These are phyloP conservation scores for Epizoanthus fatuus DNA, from an alignment of 92 coral and sea anemone species.

Conservation along the genomic window DNA sequence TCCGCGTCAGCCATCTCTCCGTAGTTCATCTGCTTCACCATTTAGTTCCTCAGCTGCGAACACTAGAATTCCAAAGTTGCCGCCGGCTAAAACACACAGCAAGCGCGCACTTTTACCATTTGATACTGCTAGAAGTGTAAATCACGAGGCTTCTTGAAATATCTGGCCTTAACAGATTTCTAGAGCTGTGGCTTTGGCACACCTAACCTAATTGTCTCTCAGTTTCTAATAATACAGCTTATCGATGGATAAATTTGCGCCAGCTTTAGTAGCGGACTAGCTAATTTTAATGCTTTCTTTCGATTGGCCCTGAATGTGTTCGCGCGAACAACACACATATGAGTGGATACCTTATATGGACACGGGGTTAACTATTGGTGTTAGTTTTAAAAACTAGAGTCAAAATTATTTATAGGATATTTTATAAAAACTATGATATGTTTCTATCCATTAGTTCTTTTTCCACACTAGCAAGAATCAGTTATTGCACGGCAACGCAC, in stretches of 20 bases:
- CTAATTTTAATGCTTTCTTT: conserved; percentile 5
- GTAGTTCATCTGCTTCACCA: conserved; percentile 26
- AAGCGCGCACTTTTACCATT: not conserved
- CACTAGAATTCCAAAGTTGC: not conserved
- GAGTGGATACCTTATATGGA: conserved; percentile 5
- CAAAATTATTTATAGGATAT: no score
- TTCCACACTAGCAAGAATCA: no score
- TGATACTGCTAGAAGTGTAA: not conserved
- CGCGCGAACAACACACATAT: not conserved
- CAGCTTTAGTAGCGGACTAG: not conserved
- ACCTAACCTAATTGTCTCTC: not conserved
- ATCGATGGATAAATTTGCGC: conserved; percentile 11
- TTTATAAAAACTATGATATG: no score
- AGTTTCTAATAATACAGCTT: not conserved
- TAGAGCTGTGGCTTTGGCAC: not conserved
- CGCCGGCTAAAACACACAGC: conserved; percentile 29
- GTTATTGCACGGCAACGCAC: no score
- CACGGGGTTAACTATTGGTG: not conserved
- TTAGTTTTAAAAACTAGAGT: no score
- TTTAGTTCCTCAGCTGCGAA: not conserved
- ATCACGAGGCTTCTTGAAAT: not conserved
- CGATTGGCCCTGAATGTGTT: conserved; percentile 14
- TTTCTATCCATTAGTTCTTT: no score
- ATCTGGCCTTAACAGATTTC: not conserved
- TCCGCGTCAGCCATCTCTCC: conserved; percentile 24